Evolutionary conservation across 2,113 vertebrate genomes (phyloP).

Genomic region (Aegithalos caudatus): DNA sequence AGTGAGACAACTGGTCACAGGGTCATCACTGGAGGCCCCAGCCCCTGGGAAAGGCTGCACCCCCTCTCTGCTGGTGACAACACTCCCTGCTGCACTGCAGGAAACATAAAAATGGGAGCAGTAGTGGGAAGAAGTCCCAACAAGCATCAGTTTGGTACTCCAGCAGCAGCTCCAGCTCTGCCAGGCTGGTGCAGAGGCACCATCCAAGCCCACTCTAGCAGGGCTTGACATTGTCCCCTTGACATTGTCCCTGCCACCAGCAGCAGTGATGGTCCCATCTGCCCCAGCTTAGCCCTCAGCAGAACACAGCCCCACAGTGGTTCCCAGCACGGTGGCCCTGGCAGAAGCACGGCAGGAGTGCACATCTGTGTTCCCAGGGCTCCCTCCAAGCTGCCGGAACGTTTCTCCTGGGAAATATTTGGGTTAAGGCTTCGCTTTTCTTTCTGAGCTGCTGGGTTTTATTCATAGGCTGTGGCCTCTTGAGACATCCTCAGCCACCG

Average conservation of each 20-base stretch:
- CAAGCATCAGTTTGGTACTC: fast-evolving
- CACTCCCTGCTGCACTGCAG: neutral
- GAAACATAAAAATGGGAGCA: fast-evolving
- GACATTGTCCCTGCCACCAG: neutral
- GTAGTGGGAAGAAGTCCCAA: neutral
- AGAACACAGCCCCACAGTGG: neutral
- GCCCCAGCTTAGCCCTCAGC: fast-evolving
- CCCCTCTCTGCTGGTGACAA: neutral
- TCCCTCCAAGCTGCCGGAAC: neutral
- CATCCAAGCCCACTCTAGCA: neutral
- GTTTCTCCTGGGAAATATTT: slow-evolving; percentile 52
- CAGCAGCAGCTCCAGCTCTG: neutral
- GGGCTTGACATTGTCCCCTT: neutral
- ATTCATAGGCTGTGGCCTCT: slow-evolving; percentile 23
- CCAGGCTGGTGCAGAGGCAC: neutral
- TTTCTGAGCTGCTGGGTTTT: neutral
- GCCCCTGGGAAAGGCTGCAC: neutral
- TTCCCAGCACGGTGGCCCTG: slow-evolving; percentile 4
- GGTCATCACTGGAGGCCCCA: neutral
- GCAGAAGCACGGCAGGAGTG: neutral
- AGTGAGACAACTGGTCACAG: neutral
- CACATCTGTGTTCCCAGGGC: slow-evolving; percentile 65
- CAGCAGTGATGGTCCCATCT: neutral
- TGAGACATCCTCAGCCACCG: slow-evolving; percentile 16
- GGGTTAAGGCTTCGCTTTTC: neutral